Conservation (phyloP, 2,888 invertebrate genomes). For the Sphaeridia pumilis region DNA sequence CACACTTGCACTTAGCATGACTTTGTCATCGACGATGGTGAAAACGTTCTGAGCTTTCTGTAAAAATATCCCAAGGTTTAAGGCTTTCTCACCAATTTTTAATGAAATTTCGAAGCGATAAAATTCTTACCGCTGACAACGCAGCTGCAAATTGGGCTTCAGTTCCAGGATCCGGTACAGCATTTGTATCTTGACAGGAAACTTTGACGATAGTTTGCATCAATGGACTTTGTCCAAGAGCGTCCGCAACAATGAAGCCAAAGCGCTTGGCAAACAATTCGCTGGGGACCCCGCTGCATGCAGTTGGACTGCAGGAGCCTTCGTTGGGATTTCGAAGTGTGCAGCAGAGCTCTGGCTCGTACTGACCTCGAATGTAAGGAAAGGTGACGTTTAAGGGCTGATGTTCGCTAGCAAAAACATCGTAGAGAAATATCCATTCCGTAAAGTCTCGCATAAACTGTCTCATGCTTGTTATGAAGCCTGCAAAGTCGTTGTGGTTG, state of each 20-base stretch:
- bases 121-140: slow-evolving; percentile 17
- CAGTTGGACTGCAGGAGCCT: slow-evolving; percentile 13
- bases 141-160: slow-evolving; percentile 11
- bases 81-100: not conserved
- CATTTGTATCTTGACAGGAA: slow-evolving; percentile 12
- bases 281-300: slow-evolving; percentile 21
- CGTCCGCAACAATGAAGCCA: slow-evolving; percentile 25
- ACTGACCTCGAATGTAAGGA: slow-evolving; percentile 27
- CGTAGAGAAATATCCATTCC: slow-evolving; percentile 33
- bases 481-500: slow-evolving; percentile 19
- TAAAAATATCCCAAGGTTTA: not conserved
- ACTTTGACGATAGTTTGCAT: slow-evolving; percentile 12
- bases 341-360: slow-evolving; percentile 25
- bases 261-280: slow-evolving; percentile 23
- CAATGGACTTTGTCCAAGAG: slow-evolving; percentile 15
- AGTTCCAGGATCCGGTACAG: slow-evolving; percentile 13
- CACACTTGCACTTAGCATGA: slow-evolving; percentile 17
- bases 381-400: slow-evolving; percentile 26
- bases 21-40: slow-evolving; percentile 8
- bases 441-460: slow-evolving; percentile 26
- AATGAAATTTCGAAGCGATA: not conserved
- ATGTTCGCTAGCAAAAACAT: slow-evolving; percentile 18
- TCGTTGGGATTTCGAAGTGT: slow-evolving; percentile 16
- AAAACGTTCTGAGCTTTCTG: slow-evolving; percentile 15
- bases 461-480: slow-evolving; percentile 20